Evolutionary conservation across 2,797 vertebrate genomes (phyloP).

Genomic region (Lerista edwardsae): DNA sequence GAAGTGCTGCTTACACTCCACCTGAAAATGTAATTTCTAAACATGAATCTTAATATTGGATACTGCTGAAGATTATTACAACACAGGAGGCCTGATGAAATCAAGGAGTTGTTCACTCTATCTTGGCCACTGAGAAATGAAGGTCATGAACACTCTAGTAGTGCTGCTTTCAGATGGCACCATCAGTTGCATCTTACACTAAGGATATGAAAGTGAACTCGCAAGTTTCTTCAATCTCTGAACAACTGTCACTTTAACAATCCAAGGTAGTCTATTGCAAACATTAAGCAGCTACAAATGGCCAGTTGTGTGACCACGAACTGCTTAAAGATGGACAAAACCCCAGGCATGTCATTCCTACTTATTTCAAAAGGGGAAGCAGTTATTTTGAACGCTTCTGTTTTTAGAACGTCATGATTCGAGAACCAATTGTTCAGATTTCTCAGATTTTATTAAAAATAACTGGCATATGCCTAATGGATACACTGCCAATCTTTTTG

Average conservation of each 20-base stretch:
- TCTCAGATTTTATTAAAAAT: slow-evolving; percentile 35
- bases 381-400: background rate
- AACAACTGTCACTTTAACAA: background rate
- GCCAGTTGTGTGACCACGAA: background rate
- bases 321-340: background rate
- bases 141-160: background rate
- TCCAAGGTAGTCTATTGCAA: background rate
- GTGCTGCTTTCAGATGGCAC: background rate
- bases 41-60: slow-evolving; percentile 4
- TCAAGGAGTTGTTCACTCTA: background rate
- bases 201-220: background rate
- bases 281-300: background rate
- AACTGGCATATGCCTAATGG: slow-evolving; percentile 13
- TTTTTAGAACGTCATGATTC: background rate
- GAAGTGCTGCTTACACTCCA: slow-evolving; percentile 8
- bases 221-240: background rate
- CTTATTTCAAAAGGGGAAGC: background rate
- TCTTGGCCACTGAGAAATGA: slow-evolving; percentile 4
- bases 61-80: slow-evolving; percentile 11
- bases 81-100: background rate
- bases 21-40: background rate
- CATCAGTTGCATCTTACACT: background rate
- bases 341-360: background rate
- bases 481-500: slow-evolving; percentile 31
- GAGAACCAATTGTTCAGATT: slow-evolving; percentile 23